Conservation (phyloP, 2,888 invertebrate genomes). For the Nephrocerus scutellatus region DNA sequence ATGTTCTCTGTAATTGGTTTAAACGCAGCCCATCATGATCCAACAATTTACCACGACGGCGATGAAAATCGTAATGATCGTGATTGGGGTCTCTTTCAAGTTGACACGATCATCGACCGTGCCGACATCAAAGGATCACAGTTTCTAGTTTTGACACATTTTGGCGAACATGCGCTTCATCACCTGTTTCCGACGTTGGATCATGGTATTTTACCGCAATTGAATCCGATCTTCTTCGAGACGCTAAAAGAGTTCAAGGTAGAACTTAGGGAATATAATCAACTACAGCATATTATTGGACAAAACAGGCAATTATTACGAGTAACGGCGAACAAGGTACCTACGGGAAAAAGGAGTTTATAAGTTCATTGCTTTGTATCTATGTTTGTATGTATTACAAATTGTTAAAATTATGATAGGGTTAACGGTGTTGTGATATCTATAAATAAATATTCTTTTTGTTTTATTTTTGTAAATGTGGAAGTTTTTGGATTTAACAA, state of each 20-base stretch:
- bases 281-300: constrained; percentile 58
- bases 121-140: constrained; percentile 58
- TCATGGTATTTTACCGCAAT: constrained; percentile 59
- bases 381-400: too few relatives aligned
- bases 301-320: constrained; percentile 56
- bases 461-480: too few relatives aligned
- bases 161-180: constrained; percentile 71
- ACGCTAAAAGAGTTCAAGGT: constrained; percentile 36
- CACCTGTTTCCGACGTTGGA: constrained; percentile 75
- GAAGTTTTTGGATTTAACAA: too few relatives aligned
- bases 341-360: constrained; percentile 25
- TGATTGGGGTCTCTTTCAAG: constrained; percentile 71
- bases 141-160: constrained; percentile 61
- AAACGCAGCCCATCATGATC: constrained; percentile 72
- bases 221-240: constrained; percentile 52
- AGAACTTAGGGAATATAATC: constrained; percentile 45
- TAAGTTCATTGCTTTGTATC: too few relatives aligned
- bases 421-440: too few relatives aligned
- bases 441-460: too few relatives aligned
- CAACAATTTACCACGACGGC: constrained; percentile 68
- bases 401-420: too few relatives aligned
- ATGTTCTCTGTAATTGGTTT: constrained; percentile 57
- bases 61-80: constrained; percentile 51
- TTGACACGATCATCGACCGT: constrained; percentile 67
- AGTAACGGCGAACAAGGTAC: constrained; percentile 41